Evolutionary conservation across 2,888 invertebrate species (phyloP).

Genomic region (Phyllotreta cruciferae): DNA sequence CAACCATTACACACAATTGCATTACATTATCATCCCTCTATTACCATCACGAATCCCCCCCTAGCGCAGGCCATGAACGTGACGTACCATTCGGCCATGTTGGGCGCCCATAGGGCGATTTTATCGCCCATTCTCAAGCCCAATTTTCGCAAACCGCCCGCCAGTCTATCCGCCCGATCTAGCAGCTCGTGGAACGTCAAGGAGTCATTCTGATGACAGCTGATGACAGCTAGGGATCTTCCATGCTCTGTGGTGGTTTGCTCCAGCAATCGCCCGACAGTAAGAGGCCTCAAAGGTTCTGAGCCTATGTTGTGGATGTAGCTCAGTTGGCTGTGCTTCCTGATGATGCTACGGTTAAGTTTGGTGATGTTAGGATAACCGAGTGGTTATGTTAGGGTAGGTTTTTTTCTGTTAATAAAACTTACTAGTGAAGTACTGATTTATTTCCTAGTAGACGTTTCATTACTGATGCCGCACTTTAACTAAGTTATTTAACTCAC

Average conservation of each 20-base stretch:
- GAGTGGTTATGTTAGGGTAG: no score
- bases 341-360: conserved; percentile 17
- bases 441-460: no score
- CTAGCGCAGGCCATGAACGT: conserved; percentile 74
- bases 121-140: conserved; percentile 77
- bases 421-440: no score
- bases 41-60: conserved; percentile 76
- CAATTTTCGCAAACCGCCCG: conserved; percentile 71
- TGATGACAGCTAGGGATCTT: conserved; percentile 65
- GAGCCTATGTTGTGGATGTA: conserved; percentile 63
- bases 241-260: conserved; percentile 63
- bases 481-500: no score
- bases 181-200: conserved; percentile 64
- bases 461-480: no score
- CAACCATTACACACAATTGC: no score
- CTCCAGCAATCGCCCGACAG: conserved; percentile 67
- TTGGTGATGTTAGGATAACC: no score
- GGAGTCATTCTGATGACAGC: conserved; percentile 63
- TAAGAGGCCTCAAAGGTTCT: conserved; percentile 63
- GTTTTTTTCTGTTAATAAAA: no score
- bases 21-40: no score
- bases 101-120: conserved; percentile 82
- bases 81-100: conserved; percentile 78
- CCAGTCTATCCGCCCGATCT: conserved; percentile 69
- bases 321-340: conserved; percentile 55